A percentile compares a stretch with the other conserved stretches of the same genome.
These are phyloP conservation scores for Poecilia latipinna DNA, from an alignment of 2,113 vertebrate species.

Conservation along the genomic window DNA sequence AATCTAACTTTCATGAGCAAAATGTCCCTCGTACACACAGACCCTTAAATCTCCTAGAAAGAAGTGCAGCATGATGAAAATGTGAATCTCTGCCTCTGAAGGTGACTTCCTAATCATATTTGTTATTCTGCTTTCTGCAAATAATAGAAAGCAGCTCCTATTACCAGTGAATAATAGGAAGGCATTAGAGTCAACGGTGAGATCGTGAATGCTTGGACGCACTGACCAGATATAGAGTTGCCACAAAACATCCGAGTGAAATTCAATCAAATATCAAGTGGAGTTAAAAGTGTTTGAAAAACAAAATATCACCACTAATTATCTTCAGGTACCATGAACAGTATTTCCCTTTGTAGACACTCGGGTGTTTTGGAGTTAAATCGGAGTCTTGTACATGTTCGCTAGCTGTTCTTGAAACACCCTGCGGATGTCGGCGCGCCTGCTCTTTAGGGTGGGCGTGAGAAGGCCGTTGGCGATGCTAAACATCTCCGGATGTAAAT, in stretches of 20 bases:
- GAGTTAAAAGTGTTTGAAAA: conserved; percentile 31
- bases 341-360: conserved; percentile 5
- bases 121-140: conserved; percentile 23
- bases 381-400: conserved; percentile 76
- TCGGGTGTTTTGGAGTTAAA: conserved; percentile 27
- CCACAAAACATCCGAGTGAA: conserved; percentile 8
- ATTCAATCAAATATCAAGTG: conserved; percentile 3
- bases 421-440: conserved; percentile 73
- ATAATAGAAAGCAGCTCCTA: not conserved
- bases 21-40: not conserved
- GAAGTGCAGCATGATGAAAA: conserved; percentile 3
- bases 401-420: conserved; percentile 78
- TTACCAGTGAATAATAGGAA: not conserved
- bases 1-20: conserved; percentile 29
- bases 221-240: conserved; percentile 9
- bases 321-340: not conserved
- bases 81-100: not conserved
- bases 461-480: conserved; percentile 81
- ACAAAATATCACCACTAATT: not conserved
- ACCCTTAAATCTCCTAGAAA: conserved; percentile 15
- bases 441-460: conserved; percentile 83
- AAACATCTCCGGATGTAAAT: conserved; percentile 80
- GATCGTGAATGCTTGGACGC: not conserved
- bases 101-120: not conserved
- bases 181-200: not conserved